Percentiles rank a stretch among this genome's conserved stretches.
Conservation (phyloP, 2,113 vertebrate genomes). For the Globicephala melas region DNA sequence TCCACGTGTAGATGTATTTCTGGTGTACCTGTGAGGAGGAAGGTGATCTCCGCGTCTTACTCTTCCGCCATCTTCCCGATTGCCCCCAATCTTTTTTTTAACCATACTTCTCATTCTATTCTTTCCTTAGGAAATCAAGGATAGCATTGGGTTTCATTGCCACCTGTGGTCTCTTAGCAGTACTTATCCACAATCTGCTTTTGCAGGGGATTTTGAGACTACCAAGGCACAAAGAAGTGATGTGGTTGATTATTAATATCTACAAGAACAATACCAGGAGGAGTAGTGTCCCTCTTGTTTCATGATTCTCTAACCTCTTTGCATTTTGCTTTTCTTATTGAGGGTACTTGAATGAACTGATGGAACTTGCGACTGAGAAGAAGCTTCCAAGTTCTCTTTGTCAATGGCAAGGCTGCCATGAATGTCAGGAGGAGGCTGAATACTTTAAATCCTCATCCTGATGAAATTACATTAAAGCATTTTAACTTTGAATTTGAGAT, state of each 20-base stretch:
- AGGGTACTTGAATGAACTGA: neutral
- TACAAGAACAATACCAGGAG: neutral
- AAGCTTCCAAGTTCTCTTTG: neutral
- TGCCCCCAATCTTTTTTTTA: neutral
- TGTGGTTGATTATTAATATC: neutral
- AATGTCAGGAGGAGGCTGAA: neutral
- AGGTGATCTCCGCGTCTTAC: too few relatives aligned
- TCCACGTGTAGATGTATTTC: too few relatives aligned
- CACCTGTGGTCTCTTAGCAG: neutral
- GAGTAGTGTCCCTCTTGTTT: neutral
- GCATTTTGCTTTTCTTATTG: neutral
- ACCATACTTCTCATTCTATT: neutral
- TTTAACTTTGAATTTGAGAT: neutral
- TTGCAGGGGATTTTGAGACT: neutral
- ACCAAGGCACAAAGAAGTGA: neutral
- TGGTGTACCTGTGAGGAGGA: too few relatives aligned
- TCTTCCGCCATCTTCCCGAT: too few relatives aligned
- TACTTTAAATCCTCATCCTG: neutral
- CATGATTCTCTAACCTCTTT: neutral
- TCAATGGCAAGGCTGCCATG: neutral
- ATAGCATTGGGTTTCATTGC: neutral
- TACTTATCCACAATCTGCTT: neutral
- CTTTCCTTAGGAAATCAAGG: neutral
- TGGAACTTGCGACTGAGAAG: neutral
- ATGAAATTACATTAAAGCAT: neutral